phyloP scores from a whole-genome alignment of 1,140 invertebrate species.

The Harlomillsia oculata region DNA sequence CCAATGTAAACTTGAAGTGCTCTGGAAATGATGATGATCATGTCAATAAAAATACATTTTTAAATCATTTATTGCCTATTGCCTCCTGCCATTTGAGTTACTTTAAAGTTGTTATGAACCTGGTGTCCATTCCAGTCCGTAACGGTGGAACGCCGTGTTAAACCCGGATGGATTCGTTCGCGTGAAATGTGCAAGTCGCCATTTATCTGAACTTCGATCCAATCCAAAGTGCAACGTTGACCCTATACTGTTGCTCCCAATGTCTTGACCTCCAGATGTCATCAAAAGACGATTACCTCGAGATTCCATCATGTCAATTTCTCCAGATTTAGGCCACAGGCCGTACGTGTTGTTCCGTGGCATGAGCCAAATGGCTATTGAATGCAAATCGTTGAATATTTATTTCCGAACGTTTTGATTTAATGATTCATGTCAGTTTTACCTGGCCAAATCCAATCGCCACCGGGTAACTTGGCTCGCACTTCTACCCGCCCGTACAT shows the following conservation, averaged over 20 bases:
- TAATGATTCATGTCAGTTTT: too few species aligned
- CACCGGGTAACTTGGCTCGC: conserved; percentile 59
- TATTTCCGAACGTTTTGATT: too few species aligned
- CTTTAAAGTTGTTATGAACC: conserved; percentile 20
- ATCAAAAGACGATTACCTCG: conserved; percentile 33
- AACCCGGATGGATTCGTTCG: conserved; percentile 40
- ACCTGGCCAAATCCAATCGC: conserved; percentile 70
- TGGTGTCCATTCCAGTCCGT: conserved; percentile 39
- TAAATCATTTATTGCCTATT: neutral
- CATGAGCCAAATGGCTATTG: conserved; percentile 33
- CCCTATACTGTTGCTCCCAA: conserved; percentile 25
- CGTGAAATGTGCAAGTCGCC: conserved; percentile 26
- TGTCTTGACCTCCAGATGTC: conserved; percentile 40
- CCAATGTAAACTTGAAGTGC: conserved; percentile 34
- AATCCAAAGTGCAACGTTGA: conserved; percentile 32
- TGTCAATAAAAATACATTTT: neutral
- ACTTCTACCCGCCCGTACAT: conserved; percentile 63
- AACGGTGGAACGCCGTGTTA: conserved; percentile 40
- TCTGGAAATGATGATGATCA: conserved; percentile 33
- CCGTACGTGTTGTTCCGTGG: conserved; percentile 42
- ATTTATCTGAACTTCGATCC: conserved; percentile 20
- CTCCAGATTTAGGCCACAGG: conserved; percentile 46
- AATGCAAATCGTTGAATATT: neutral
- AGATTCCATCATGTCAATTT: conserved; percentile 37
- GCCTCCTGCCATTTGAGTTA: too few species aligned